Evolutionary conservation across 1,140 invertebrate genomes (phyloP).

Genomic region (Conus ventricosus): DNA sequence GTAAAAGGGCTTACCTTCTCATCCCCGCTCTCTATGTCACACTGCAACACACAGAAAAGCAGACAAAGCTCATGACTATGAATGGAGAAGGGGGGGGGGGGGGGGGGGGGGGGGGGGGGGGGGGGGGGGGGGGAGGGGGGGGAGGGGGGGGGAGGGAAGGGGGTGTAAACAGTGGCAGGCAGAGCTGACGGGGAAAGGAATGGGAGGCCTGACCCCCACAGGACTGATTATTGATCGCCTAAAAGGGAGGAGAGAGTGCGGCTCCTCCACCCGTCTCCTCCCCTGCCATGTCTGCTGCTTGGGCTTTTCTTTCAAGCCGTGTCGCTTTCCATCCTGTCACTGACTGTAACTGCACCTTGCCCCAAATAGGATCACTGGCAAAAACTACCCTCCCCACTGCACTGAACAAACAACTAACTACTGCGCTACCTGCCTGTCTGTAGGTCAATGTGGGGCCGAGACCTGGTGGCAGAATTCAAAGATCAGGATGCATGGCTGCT

Average conservation of each 20-base stretch:
- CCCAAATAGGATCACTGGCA: too few species aligned
- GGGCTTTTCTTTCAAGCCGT: constrained; percentile 3
- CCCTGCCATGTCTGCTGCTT: background rate
- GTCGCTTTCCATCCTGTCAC: background rate
- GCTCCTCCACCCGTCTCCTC: background rate
- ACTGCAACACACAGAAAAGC: constrained; percentile 53
- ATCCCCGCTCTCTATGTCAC: constrained; percentile 60
- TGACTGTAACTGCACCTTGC: too few species aligned
- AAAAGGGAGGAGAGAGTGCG: constrained; percentile 5
- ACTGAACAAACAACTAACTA: too few species aligned
- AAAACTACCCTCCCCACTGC: too few species aligned
- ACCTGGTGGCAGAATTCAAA: too few species aligned
- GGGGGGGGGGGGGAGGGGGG: background rate
- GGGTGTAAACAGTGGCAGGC: constrained; percentile 22
- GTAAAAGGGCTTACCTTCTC: constrained; percentile 53
- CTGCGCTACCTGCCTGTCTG: too few species aligned
- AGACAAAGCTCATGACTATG: constrained; percentile 58
- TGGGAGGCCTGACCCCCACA: constrained; percentile 25
- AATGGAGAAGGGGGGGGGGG: constrained; percentile 21
- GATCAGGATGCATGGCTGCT: too few species aligned
- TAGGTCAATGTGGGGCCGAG: too few species aligned
- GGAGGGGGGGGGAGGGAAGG: background rate
- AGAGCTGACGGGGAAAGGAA: constrained; percentile 17
- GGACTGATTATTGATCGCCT: constrained; percentile 41
- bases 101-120: background rate